Conservation (phyloP, 1,140 invertebrate genomes). For the Fopius arisanus region DNA sequence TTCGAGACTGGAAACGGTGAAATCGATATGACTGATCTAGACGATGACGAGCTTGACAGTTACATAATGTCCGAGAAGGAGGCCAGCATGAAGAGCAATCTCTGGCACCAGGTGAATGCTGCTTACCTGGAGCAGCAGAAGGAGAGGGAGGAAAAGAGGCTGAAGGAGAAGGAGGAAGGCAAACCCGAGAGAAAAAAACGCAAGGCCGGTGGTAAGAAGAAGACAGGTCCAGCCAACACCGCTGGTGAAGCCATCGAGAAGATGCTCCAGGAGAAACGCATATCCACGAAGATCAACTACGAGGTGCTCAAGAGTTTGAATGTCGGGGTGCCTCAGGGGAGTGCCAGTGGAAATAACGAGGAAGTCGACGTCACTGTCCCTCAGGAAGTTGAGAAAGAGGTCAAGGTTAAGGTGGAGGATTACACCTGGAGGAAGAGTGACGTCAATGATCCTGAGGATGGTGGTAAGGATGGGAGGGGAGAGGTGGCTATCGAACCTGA, state of each 20-base stretch:
- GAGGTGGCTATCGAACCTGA: background rate
- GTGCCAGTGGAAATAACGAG: background rate
- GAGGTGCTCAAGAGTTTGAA: conserved; percentile 90
- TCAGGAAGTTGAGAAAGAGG: background rate
- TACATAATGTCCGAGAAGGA: conserved; percentile 88
- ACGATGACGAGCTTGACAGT: conserved; percentile 87
- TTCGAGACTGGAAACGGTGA: conserved; percentile 65
- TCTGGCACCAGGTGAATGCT: conserved; percentile 88
- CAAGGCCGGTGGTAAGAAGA: conserved; percentile 70
- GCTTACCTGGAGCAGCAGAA: conserved; percentile 84
- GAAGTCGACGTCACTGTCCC: background rate
- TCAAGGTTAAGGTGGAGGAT: conserved; percentile 74
- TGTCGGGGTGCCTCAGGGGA: conserved; percentile 51
- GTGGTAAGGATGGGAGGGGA: background rate
- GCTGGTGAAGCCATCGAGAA: conserved; percentile 93
- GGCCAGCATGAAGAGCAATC: conserved; percentile 76
- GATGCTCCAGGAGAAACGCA: conserved; percentile 93
- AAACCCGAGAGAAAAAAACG: conserved; percentile 81
- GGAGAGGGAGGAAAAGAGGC: conserved; percentile 81
- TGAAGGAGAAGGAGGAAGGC: conserved; percentile 79
- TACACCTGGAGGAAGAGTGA: background rate
- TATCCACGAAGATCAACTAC: conserved; percentile 97
- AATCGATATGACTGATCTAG: conserved; percentile 81
- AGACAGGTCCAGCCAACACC: conserved; percentile 75
- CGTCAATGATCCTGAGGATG: background rate